These are phyloP conservation scores for Mythimna loreyi DNA, from an alignment of 2,888 invertebrate species.

Conservation along the genomic window DNA sequence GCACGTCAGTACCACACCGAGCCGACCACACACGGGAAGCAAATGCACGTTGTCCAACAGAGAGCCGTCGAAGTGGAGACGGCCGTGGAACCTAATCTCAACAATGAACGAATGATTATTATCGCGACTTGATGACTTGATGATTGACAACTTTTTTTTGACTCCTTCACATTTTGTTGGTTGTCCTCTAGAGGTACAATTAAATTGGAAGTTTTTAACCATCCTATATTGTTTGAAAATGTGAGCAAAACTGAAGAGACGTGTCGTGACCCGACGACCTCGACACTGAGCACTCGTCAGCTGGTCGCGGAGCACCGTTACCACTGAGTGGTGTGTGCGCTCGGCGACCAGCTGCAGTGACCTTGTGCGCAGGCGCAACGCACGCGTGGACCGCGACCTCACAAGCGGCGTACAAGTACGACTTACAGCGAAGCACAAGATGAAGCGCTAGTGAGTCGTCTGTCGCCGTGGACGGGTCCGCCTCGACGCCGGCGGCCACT, in stretches of 20 bases:
- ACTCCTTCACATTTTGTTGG: not conserved
- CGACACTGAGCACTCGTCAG: slow-evolving; percentile 3
- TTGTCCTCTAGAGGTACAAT: no score
- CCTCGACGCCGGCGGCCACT: not conserved
- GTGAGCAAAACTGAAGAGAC: not conserved
- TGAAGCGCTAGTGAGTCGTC: not conserved
- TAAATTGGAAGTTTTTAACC: not conserved
- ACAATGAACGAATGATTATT: not conserved
- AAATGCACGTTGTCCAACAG: not conserved
- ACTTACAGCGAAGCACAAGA: not conserved
- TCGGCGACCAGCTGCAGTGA: slow-evolving; percentile 8
- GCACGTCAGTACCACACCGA: no score
- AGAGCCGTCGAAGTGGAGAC: not conserved
- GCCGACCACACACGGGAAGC: not conserved
- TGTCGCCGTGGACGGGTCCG: not conserved
- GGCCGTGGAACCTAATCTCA: not conserved
- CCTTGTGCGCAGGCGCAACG: slow-evolving; percentile 31
- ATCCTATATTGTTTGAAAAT: not conserved
- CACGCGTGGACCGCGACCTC: not conserved
- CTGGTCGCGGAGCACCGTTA: slow-evolving; percentile 4
- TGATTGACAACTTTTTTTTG: not conserved
- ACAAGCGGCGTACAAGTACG: slow-evolving; percentile 3
- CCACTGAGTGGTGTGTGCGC: not conserved
- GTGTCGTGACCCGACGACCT: slow-evolving; percentile 11
- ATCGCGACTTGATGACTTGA: not conserved